phyloP scores from a whole-genome alignment of 2,888 invertebrate species.

The Acanthacorydalis orientalis region DNA sequence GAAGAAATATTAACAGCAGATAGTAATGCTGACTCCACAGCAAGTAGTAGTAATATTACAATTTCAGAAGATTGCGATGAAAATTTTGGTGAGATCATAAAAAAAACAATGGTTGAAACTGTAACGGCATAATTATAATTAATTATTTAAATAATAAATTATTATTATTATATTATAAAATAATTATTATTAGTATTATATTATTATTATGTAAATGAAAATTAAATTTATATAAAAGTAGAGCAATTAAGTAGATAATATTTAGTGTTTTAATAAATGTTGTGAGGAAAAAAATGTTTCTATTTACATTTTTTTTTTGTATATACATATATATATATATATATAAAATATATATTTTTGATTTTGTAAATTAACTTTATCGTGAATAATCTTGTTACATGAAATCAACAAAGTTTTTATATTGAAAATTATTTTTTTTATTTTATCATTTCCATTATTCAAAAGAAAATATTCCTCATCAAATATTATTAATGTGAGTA shows the following conservation, averaged over 20 bases:
- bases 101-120: slow-evolving; percentile 83
- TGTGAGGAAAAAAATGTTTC: slow-evolving; percentile 19
- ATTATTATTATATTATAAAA: slow-evolving; percentile 11
- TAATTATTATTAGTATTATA: slow-evolving; percentile 18
- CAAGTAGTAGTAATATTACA: slow-evolving; percentile 14
- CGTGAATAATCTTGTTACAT: no score
- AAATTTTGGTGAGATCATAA: slow-evolving; percentile 83
- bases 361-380: no score
- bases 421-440: no score
- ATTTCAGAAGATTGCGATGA: slow-evolving; percentile 37
- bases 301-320: neutral
- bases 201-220: slow-evolving; percentile 20
- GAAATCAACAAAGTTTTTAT: no score
- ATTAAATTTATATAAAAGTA: slow-evolving; percentile 26
- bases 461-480: no score
- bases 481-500: no score
- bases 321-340: neutral
- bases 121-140: slow-evolving; percentile 52
- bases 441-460: no score
- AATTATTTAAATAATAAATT: slow-evolving; percentile 4
- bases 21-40: slow-evolving; percentile 16
- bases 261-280: slow-evolving; percentile 31
- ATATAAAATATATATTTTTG: no score
- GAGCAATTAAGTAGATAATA: slow-evolving; percentile 21
- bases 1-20: slow-evolving; percentile 11